Base-by-base conservation (phyloP, 2,888 invertebrate species). In the Xanthorhoe designata region DNA sequence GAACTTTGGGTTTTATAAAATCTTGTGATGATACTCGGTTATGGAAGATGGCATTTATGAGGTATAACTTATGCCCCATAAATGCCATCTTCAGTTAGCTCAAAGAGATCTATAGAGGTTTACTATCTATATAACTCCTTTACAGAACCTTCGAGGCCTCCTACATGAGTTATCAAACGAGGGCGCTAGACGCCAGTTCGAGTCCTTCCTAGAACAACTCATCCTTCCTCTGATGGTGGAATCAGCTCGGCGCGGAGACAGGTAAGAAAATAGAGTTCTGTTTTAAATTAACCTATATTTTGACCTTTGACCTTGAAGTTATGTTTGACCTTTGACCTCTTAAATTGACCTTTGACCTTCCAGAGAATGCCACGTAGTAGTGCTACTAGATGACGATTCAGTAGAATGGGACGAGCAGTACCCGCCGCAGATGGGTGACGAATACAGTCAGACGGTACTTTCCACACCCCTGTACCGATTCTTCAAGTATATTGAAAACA, bases 341-440 rank as follows among this genome's bases (percentile, higher is more conserved):
- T n/a, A n/a, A n/a, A n/a, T n/a, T 56, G 56, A 24, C 56, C 32
- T 58, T 58, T 99, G 29, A 98, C 32, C 42, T 56, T 58, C 7
- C 71, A 74, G 76, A 5, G 99, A 99, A 88, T 99, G 99, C 87
- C 99, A 99, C 86, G 97, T 99, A 67, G 99, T 99, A 19, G 98
- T 91, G 4, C 94, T 99, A 51, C 92, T 98, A 47, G 99, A 99
- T 82, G 99, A 99, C 78, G 99, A 99, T 88, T 96, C 95, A 0
- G 96, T 96, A 35, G 99, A 99, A 83, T 99, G 99, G 99, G 99
- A 99, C 85, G 98, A 99, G 82, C 98, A 99, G 86, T 99, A 98
- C 89, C 99, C 99, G 0, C 99, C 99, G 0, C 99, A 99, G 92
- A 99, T 99, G 98, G 99, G 99, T 7, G 99, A 99, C 83, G 99